Conservation (phyloP, 2,113 vertebrate species). For the Myanophis thanlyinensis region DNA sequence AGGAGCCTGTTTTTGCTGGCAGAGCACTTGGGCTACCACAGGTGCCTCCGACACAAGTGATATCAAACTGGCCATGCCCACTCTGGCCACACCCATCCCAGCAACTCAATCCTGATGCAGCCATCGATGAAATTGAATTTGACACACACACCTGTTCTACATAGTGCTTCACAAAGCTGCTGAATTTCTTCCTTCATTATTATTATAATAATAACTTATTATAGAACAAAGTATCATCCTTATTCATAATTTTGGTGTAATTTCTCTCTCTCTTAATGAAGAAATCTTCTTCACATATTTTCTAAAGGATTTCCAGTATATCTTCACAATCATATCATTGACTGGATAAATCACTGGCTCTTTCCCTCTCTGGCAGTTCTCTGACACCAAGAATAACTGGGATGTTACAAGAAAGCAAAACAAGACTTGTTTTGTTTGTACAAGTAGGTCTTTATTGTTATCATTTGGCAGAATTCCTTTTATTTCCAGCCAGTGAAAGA, state of each 20-base stretch:
- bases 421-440: slow-evolving; percentile 39
- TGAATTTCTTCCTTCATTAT: not conserved
- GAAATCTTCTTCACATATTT: slow-evolving; percentile 9
- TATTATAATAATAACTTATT: not conserved
- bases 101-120: too few species aligned
- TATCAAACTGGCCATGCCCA: too few species aligned
- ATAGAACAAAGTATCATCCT: not conserved
- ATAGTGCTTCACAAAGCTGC: not conserved
- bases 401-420: slow-evolving; percentile 41
- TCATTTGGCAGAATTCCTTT: slow-evolving; percentile 52
- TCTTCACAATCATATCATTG: not conserved
- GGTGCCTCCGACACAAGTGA: too few species aligned
- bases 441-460: slow-evolving; percentile 42
- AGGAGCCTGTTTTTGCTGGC: too few species aligned
- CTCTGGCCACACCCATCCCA: too few species aligned
- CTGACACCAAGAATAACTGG: slow-evolving; percentile 28
- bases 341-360: not conserved
- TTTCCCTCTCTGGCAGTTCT: not conserved
- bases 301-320: not conserved
- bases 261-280: not conserved
- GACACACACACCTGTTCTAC: too few species aligned
- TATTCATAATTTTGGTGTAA: slow-evolving; percentile 33
- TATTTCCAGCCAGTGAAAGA: slow-evolving; percentile 50
- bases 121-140: too few species aligned
- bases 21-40: too few species aligned